Evolutionary conservation across 2,113 vertebrate species (phyloP).

Genomic region (Antigone vipio): DNA sequence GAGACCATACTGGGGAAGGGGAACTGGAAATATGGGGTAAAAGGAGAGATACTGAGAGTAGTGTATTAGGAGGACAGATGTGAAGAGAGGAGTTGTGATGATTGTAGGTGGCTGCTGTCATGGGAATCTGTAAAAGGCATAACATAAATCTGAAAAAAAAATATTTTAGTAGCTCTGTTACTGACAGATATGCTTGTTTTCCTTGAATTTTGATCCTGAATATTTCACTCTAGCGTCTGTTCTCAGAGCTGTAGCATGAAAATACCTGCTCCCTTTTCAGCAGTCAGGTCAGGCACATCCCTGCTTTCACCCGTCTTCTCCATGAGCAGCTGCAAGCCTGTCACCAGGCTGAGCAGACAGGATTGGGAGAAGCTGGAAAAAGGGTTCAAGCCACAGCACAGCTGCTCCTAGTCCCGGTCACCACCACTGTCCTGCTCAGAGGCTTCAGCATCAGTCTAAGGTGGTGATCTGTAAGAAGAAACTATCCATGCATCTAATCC

Average conservation of each 20-base stretch:
- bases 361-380: not conserved
- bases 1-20: not conserved
- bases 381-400: not conserved
- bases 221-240: not conserved
- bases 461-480: not conserved
- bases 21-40: not conserved
- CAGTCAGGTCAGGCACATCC: not conserved
- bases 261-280: not conserved
- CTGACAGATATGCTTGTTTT: not conserved
- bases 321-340: fast-evolving
- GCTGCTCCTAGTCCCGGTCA: not conserved
- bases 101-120: not conserved
- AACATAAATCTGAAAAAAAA: not conserved
- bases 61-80: not conserved
- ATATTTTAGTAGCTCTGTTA: not conserved
- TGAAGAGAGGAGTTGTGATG: not conserved
- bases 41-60: not conserved
- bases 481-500: not conserved
- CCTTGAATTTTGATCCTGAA: not conserved
- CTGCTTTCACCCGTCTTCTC: not conserved
- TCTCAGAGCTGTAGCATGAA: not conserved
- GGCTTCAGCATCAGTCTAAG: not conserved
- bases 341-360: not conserved
- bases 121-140: not conserved
- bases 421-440: not conserved